Percentiles rank a stretch among this genome's conserved stretches.
Conservation (phyloP, 1,140 invertebrate genomes). For the Bombus haemorrhoidalis region DNA sequence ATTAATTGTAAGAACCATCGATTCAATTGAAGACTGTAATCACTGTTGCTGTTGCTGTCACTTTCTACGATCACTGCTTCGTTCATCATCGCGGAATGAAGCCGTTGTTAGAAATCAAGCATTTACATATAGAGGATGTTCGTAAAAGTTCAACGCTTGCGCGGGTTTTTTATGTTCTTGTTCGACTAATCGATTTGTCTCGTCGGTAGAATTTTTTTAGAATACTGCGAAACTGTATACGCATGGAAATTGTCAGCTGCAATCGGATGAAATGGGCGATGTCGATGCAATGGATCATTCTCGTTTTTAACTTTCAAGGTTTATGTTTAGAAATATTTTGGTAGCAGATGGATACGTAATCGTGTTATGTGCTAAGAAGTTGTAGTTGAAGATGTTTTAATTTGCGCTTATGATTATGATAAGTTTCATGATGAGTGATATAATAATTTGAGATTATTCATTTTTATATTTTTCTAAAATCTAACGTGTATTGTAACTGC, state of each 20-base stretch:
- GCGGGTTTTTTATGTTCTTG: neutral
- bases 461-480: too few species aligned
- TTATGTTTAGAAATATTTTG: neutral
- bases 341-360: neutral
- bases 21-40: neutral
- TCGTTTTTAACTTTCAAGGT: neutral
- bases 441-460: too few species aligned
- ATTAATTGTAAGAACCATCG: neutral
- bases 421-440: too few species aligned
- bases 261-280: neutral
- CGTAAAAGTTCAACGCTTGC: neutral
- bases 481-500: too few species aligned
- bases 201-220: slow-evolving; percentile 8
- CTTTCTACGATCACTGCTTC: too few species aligned
- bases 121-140: too few species aligned
- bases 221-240: neutral
- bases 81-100: neutral
- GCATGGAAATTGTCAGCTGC: neutral
- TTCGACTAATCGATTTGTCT: slow-evolving; percentile 43
- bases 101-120: neutral
- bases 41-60: neutral
- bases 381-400: too few species aligned
- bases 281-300: neutral
- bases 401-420: too few species aligned
- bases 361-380: too few species aligned